Base-by-base conservation (phyloP, 2,797 vertebrate species). In the Hafferia zeledoni region DNA sequence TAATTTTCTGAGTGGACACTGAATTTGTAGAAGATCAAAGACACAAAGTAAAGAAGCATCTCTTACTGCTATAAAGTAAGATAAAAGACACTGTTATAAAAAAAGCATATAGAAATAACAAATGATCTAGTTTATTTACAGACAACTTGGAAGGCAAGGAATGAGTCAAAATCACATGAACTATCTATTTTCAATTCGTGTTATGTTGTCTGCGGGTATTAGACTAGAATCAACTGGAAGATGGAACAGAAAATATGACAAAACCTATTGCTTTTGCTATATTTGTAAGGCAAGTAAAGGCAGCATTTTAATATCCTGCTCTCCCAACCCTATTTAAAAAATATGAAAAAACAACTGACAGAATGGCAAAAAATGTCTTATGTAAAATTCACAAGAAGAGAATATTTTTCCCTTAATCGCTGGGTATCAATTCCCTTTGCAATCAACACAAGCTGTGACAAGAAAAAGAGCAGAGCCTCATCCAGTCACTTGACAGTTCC, bases 401-500 rank as follows among this genome's bases (percentile, higher is more conserved):
- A 90, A 23, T 60, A 79, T 89, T 87, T 94, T 88, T 82, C 53
- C 89, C 61, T 77, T 88, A 83, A 90, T 70, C 33, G 70, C 8
- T 64, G 13, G 14, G n/a, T 69, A 93, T 74, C 74, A 91, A 84
- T 74, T 94, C 80, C 77, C 91, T 70, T 70, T 87, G 77, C 83
- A 94, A 94, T 84, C 93, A 94, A 76, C 77, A 88, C 55, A 91
- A 89, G 83, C 70, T 89, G 93, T 74, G 70, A 93, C 67, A 93
- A 88, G 89, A 93, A 91, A 87, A 92, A 94, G 41, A 96, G 52
- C 93, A 94, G 85, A 96, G 31, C 64, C 57, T 94, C 47, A 70
- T 78, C 39, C 44, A 70, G 63, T 83, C 53, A 60, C 27, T 91
- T 94, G 74, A 90, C 64, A 94, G 74, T 43, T 82, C 20, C 77